Evolutionary conservation across 2,888 invertebrate species (phyloP).

Genomic region (Nephrotoma appendiculata): DNA sequence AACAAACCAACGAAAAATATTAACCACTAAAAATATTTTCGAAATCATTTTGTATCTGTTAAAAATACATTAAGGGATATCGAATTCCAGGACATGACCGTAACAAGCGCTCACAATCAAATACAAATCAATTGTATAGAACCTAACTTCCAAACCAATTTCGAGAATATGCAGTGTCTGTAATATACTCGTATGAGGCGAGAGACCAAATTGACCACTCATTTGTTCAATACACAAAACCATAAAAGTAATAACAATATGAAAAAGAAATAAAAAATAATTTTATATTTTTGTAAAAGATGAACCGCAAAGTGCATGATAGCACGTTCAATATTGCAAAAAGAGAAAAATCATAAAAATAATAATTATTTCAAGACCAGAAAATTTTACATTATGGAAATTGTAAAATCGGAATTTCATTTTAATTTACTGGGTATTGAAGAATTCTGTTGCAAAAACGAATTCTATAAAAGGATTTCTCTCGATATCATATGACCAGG

Average conservation of each 20-base stretch:
- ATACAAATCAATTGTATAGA: background rate
- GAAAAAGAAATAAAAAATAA: background rate
- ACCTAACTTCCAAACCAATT: background rate
- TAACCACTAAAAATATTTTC: background rate
- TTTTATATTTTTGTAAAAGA: background rate
- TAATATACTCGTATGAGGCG: background rate
- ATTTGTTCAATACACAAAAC: background rate
- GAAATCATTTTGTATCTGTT: background rate
- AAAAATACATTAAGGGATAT: background rate
- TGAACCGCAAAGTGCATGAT: background rate
- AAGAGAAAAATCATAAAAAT: background rate
- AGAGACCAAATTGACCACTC: background rate
- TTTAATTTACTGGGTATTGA: background rate
- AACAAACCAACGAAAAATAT: background rate
- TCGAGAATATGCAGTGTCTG: background rate
- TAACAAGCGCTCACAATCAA: background rate
- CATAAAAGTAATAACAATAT: background rate
- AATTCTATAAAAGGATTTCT: background rate
- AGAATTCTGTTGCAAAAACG: background rate
- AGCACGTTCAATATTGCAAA: background rate
- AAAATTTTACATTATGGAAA: background rate
- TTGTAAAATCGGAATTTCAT: background rate
- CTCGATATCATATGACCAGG: background rate
- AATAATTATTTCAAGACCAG: background rate
- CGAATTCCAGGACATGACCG: background rate